A percentile compares a stretch with the other conserved stretches of the same genome.
Evolutionary conservation across 2,797 vertebrate species (phyloP).

Genomic region (Phoebastria nigripes): DNA sequence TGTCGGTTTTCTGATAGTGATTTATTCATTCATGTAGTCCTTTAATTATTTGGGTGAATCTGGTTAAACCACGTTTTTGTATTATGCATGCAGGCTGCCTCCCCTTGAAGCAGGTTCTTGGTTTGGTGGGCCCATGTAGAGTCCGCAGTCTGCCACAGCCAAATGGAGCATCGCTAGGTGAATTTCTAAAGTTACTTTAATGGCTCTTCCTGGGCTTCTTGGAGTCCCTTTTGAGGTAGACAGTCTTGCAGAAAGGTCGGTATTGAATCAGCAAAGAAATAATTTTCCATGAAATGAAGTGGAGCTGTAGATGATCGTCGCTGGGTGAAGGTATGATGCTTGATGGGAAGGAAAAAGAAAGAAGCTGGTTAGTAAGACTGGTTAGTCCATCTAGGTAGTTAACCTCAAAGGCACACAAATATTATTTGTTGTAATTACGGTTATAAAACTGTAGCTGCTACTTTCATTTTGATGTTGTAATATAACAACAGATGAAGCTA

Average conservation of each 20-base stretch:
- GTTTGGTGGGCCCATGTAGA: not conserved
- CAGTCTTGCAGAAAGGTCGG: not conserved
- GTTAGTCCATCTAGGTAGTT: not conserved
- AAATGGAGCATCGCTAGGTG: not conserved
- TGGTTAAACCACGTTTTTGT: not conserved
- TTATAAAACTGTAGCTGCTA: slow-evolving; percentile 2
- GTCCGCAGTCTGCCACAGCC: not conserved
- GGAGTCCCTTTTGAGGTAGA: not conserved
- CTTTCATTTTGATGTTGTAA: slow-evolving; percentile 1
- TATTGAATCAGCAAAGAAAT: not conserved
- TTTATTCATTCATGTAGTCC: not conserved
- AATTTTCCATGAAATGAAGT: not conserved
- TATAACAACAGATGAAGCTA: slow-evolving; percentile 27
- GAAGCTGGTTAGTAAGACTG: not conserved
- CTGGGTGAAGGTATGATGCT: not conserved
- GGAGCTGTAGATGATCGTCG: not conserved
- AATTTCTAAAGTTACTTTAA: not conserved
- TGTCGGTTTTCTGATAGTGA: not conserved
- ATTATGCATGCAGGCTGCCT: not conserved
- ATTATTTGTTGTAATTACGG: not conserved
- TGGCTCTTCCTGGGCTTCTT: not conserved
- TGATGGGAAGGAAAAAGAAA: not conserved
- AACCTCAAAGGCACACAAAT: not conserved
- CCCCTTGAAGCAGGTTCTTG: not conserved
- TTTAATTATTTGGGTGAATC: not conserved